Evolutionary conservation across 1,140 invertebrate species (phyloP), one percentile per base, ranked within the genome.

Genomic region (Calosoma granatense): DNA sequence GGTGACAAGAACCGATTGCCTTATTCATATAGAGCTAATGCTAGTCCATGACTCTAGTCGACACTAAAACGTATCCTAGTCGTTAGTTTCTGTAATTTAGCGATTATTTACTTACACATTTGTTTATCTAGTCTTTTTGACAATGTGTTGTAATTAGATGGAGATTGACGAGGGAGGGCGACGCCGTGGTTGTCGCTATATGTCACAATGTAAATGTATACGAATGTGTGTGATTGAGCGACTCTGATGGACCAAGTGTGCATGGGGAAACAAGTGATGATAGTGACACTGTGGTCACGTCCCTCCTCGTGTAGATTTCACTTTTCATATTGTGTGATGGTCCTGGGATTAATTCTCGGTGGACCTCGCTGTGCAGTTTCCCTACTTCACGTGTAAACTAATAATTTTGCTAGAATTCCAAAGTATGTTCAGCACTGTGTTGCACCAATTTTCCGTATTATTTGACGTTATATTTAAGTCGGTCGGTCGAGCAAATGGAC

Each of bases 1-100:
- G 17, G 41, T 47, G 41, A 47, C 41, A 47, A 12, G 41, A 47
- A 47, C 41, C 41, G 41, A 47, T 47, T 47, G 41, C 41, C 41
- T 47, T 47, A 47, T 47, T 47, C 41, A 47, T 47, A 17, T 47
- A 47, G 41, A 47, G 41, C 41, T 12, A 12, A 47, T 47, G 41
- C 41, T 47, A 47, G 41, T 47, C 41, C 41, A 47, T 47, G 41
- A 47, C 41, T 47, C 41, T 47, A 47, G 41, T 47, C 41, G 41
- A 47, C 41, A 47, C 41, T 47, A 11, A 47, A 47, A 47, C 9
- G 6, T 11, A 47, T 47, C 17, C 41, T 47, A 47, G 41, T 47
- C 41, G 17, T 47, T 17, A 47, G 17, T 47, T 47, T 47, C 41
- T 47, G 41, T 47, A 47, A 47, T 47, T 47, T 47, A 47, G 41